Base-by-base conservation (phyloP, 2,888 invertebrate species). In the Parnassius smintheus region DNA sequence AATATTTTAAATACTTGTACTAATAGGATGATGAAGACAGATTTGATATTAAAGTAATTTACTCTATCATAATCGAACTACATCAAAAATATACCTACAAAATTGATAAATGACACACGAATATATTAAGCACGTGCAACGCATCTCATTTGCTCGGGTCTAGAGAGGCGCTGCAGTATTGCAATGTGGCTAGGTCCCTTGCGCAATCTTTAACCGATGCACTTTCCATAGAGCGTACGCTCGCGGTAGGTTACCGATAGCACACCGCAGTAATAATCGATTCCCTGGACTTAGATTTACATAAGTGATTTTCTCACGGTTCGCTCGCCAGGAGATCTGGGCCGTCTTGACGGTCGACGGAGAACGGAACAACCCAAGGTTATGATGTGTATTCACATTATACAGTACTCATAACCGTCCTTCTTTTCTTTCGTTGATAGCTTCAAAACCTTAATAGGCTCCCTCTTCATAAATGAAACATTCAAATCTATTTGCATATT, bases 271-370 rank as follows among this genome's bases (percentile, higher is more conserved):
- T 77, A 74, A 83, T 89, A 87, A 89, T 89, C 88, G 86, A 88
- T 88, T 85, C 87, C 84, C 79, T 78, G 77, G 82, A 87, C 87
- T 86, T 83, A 77, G 80, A 87, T 88, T 86, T 83, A 79, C 86
- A 85, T 88, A 85, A 88, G 82, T 81, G 81, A 77, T 83, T 80
- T 87, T 90, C 90, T 87, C 90, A 88, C 90, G 88, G 75, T 81
- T 83, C 86, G 82, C 78, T 86, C 85, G 80, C 85, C 77, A 75
- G 73, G 69, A 66, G 72, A 88, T 79, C 78, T 85, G 75, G 85
- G 83, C 79, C 85, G 80, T 71, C 79, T 80, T 82, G 86, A 83
- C 80, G 83, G 82, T 72, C 79, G 71, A 66, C 72, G 73, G 82
- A 83, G 86, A 88, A 74, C 77, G 88, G 85, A 71, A 76, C 78